Base-by-base conservation (phyloP, 2,888 invertebrate species). In the Dynastes grantii region DNA sequence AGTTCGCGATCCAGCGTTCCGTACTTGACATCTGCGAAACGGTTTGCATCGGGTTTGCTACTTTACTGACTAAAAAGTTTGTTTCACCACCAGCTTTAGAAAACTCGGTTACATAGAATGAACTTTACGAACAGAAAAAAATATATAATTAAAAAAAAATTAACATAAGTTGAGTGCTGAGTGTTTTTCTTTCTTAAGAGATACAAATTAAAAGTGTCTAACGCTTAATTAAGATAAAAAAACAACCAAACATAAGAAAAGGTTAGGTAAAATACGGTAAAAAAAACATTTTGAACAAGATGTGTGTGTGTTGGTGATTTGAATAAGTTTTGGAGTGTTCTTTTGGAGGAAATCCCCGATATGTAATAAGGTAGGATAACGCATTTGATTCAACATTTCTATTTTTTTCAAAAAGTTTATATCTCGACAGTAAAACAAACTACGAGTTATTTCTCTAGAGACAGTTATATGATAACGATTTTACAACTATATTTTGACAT, bases 251-350 rank as follows among this genome's bases (percentile, higher is more conserved):
- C 3, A 11, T 45, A 45, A 22, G 22, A 22, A 22, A 22, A 22
- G 22, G 22, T 22, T 22, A 22, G 22, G 9, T 45, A 45, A 9
- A 45, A 8, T 11, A 45, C 22, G 22, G 22, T 22, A 22, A 22
- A 22, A 22, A 22, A 22, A 22, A 22, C 22, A 45, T 8, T 58
- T 9, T 16, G 58, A 16, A 27, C 58, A 16, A 22, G 58, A 58
- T 58, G 58, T 58, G 58, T 58, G 4, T 16, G 58, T 58, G 58
- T n/a, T 16, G 27, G 58, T 58, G 58, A 22, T 58, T 27, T 9
- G 58, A 22, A 9, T 58, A 11, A 16, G 27, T 58, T 58, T 22
- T 2, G 22, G 5, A 27, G 9, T 55, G 16, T 16, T 58, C 27
- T 8, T 58, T 9, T 4, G 58, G 27, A 22, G 22, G 6, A 9